Base-by-base conservation (phyloP, 2,797 vertebrate species). In the Sus cebifrons region DNA sequence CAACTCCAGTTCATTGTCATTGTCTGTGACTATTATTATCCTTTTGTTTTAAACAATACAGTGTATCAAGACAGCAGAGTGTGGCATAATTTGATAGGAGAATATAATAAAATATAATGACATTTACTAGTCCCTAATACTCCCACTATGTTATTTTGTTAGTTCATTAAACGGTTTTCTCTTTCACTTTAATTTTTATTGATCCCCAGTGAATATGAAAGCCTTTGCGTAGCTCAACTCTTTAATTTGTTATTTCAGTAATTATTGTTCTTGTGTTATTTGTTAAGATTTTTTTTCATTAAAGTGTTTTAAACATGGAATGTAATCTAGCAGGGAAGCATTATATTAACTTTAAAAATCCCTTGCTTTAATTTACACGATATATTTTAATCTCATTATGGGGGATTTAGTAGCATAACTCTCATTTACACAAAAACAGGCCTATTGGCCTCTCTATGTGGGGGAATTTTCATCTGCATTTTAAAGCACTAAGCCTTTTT, bases 181-280 rank as follows among this genome's bases (percentile, higher is more conserved):
- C 78, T 95, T 96, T 95, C 82, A 40, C 52, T 96, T 95, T 95
- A 97, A 95, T 96, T 93, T 97, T 91, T 94, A 97, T 94, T 95
- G 92, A 97, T 97, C 96, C 94, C 93, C 49, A 86, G 96, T 86
- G 93, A 86, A 40, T 96, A 65, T 40, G 67, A 89, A 96, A 97
- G 91, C 54, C 95, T 96, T 97, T 96, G 68, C 49, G 77, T 93
- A 89, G 92, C 87, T 96, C 73, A 96, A 86, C 40, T 86, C 93
- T 97, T 97, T 97, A 97, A 98, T 98, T 97, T 97, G 68, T 96
- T 98, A 93, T 97, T 97, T 96, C 60, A 94, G 89, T 96, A 97
- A 96, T 97, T 95, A 95, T 96, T 97, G 65, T 96, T 96, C 96
- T 86, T 96, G 75, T 78, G 65, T 77, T 96, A 87, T 96, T 96